Evolutionary conservation across 2,888 invertebrate genomes (phyloP), one percentile per base, ranked within the genome.

Genomic region (Campoplex capitator): DNA sequence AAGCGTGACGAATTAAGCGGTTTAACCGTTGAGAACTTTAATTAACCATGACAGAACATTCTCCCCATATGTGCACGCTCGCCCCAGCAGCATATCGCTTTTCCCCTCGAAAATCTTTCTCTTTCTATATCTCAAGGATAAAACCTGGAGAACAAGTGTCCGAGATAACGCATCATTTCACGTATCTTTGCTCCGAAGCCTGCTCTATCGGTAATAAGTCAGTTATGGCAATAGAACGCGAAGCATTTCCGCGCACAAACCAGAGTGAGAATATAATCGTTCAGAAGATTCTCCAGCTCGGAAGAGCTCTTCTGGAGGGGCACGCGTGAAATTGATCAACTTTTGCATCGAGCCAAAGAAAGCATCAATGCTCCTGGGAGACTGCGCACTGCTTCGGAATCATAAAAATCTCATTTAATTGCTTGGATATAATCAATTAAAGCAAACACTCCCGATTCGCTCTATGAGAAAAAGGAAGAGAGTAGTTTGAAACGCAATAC

Each of bases 1-100:
- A 28, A 78, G 84, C 86, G 74, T 87, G 77, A 81, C 86, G 86
- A 87, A 87, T 87, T 80, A 87, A 84, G 86, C 86, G 84, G 81
- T 87, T 87, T 81, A 62, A 77, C 68, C 77, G 74, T 75, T 87
- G 84, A 77, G 81, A 84, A 84, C 68, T 77, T 84, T 87, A 84
- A 87, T 87, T 87, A 84, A 78, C 81, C 78, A 62, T 81, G 86
- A 78, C 86, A 81, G 77, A 13, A 74, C 86, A 70, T 51, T 65
- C 78, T 65, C 67, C 62, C 45, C 71, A 48, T 16, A 28, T 73
- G 16, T 23, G 58, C 79, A 75, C 38, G 28, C 38, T 28, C 32
- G 77, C 54, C 0, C 23, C 65, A 38, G 28, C 65, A 38, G 28
- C 13, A 67, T 56, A 7, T 42, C 42, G 1, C 42, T 42, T 7